Base-by-base conservation (phyloP, 64 coral and sea anemone species). In the Dendronephthya gigantea region DNA sequence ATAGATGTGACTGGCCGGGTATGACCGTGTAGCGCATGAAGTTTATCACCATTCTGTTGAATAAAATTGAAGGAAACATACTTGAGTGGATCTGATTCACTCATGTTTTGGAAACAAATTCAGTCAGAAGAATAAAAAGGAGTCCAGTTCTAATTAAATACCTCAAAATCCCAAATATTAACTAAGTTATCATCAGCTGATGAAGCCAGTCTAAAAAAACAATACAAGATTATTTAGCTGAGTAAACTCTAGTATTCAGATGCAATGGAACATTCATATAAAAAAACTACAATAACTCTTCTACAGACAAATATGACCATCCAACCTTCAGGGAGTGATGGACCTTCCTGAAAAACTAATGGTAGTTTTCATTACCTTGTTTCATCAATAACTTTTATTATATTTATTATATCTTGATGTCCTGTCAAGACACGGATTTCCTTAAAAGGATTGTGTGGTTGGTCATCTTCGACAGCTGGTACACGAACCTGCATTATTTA, bases 111-210 rank as follows among this genome's bases (percentile, higher is more conserved):
- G n/a, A n/a, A n/a, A n/a, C n/a, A n/a, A n/a, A n/a, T n/a, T n/a
- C n/a, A n/a, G n/a, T n/a, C n/a, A n/a, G n/a, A n/a, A n/a, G n/a
- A n/a, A n/a, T n/a, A n/a, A n/a, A n/a, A n/a, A n/a, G n/a, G n/a
- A n/a, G n/a, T n/a, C n/a, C n/a, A n/a, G n/a, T n/a, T n/a, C n/a
- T n/a, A n/a, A 11, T 45, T 29, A 89, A n/a, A 38, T 88, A 96
- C 94, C 87, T 88, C 89, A 11, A 87, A 74, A 90, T 96, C 91
- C 94, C 94, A 96, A 47, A 96, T 92, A 56, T 92, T 86, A 28
- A 91, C 94, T 45, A 90, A 84, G 29, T 96, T 96, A 86, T 96
- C 94, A 92, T 96, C 85, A 30, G 94, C 87, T 12, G 94, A 90
- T 43, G 94, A 96, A 29, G 83, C 94, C 83, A 96, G 88, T 45